Evolutionary conservation across 2,888 invertebrate species (phyloP), one percentile per base, ranked within the genome.

Genomic region (Xylota sylvarum): DNA sequence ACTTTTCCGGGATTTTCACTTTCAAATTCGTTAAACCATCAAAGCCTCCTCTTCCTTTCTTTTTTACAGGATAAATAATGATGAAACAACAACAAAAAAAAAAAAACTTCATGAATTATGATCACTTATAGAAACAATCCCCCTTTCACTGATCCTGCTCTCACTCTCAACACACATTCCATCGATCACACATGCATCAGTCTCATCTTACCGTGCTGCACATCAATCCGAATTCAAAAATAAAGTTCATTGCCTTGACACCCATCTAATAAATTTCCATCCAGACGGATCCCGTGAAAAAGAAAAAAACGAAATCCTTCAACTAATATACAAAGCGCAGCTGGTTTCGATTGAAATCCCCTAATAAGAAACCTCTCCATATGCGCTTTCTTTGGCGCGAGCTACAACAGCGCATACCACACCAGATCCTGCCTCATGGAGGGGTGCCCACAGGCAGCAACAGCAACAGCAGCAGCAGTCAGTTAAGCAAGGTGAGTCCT

Each of bases 191-290:
- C 65, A 70, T 70, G 81, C 73, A 60, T 65, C 76, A 83, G 73
- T 74, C 74, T 80, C 80, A 69, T 82, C 82, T 86, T 78, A 69
- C 69, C 77, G 77, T 76, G 77, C 46, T 56, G 56, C 65, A 70
- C 72, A 72, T 86, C 85, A 81, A 81, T 85, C 50, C 46, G 62
- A 74, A 62, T 27, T 23, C 23, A 1, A 23, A 23, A 23, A 70
- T 82, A 76, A 76, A 85, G 84, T 85, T 85, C 84, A 85, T 85
- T 86, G 86, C 82, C 82, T 86, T 73, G 82, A 86, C 82, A 86
- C 86, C 82, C 86, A 86, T 86, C 86, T 69, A 86, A 86, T 86
- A 86, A 86, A 86, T 86, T 86, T 86, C 58, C 82, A 73, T 64
- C 72, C 10, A 60, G 50, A 37, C 23, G 23, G 48, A 46, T 52